Conservation (phyloP, 2,113 vertebrate species). For the Nanger granti region DNA sequence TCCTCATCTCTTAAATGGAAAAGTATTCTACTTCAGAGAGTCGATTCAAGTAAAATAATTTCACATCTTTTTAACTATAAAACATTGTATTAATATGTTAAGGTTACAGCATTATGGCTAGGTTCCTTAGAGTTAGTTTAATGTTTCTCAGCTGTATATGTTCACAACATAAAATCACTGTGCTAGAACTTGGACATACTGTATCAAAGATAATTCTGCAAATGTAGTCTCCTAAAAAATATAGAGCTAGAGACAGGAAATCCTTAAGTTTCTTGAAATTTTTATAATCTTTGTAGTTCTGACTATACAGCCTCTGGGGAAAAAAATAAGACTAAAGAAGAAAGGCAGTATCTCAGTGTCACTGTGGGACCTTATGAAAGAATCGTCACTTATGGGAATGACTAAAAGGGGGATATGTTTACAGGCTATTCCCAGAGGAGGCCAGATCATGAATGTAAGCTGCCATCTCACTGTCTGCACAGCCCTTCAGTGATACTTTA, state of each 20-base stretch:
- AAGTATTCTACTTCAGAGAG: not conserved
- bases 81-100: not conserved
- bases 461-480: not conserved
- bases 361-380: not conserved
- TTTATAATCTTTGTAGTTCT: not conserved
- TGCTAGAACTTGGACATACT: not conserved
- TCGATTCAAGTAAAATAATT: not conserved
- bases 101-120: not conserved
- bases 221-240: not conserved
- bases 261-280: not conserved
- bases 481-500: not conserved
- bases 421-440: not conserved
- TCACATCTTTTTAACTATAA: not conserved
- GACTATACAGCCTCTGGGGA: not conserved
- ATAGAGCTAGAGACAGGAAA: not conserved
- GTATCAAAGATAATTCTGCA: not conserved
- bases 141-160: not conserved
- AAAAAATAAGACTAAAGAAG: not conserved
- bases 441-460: not conserved
- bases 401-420: not conserved
- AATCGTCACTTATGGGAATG: not conserved
- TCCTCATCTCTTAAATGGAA: not conserved
- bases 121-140: not conserved
- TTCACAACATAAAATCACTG: not conserved
- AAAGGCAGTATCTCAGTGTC: not conserved